Percentiles rank a stretch among this genome's conserved stretches.
These are phyloP conservation scores for Agonum fuliginosum DNA, from an alignment of 2,888 invertebrate species.

Conservation along the genomic window DNA sequence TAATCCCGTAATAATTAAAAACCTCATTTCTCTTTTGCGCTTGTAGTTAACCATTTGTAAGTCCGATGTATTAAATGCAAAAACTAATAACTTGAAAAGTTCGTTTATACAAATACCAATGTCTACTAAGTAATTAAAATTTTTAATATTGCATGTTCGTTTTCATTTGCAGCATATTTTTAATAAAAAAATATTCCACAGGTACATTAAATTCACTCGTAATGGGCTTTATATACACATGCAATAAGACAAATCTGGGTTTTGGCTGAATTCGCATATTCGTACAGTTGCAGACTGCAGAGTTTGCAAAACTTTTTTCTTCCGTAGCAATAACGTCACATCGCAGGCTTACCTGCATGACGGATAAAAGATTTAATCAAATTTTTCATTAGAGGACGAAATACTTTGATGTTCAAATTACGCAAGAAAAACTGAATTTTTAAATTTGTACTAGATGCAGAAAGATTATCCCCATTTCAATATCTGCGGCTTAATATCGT, in stretches of 20 bases:
- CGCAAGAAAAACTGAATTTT: not conserved
- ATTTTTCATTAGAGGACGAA: constrained; percentile 12
- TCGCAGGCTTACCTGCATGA: constrained; percentile 23
- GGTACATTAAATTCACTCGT: constrained; percentile 7
- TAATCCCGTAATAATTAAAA: constrained; percentile 19
- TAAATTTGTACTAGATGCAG: constrained; percentile 18
- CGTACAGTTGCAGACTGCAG: too few relatives aligned
- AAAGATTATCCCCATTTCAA: too few relatives aligned
- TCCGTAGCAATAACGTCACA: constrained; percentile 25
- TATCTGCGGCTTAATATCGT: too few relatives aligned
- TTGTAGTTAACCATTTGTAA: constrained; percentile 15
- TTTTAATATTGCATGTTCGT: constrained; percentile 35
- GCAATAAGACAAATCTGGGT: constrained; percentile 22
- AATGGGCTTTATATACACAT: not conserved
- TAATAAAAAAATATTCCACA: constrained; percentile 5
- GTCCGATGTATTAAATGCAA: constrained; percentile 12
- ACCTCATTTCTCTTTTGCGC: not conserved
- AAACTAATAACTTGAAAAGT: constrained; percentile 30
- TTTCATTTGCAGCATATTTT: constrained; percentile 14
- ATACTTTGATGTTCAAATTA: constrained; percentile 30
- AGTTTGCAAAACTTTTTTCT: constrained; percentile 33
- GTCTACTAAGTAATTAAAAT: constrained; percentile 18
- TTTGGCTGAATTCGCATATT: not conserved
- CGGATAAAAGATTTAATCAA: constrained; percentile 35
- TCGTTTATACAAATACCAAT: constrained; percentile 2